Evolutionary conservation across 2,888 invertebrate genomes (phyloP), one percentile per base, ranked within the genome.

Genomic region (Girardia tigrina): DNA sequence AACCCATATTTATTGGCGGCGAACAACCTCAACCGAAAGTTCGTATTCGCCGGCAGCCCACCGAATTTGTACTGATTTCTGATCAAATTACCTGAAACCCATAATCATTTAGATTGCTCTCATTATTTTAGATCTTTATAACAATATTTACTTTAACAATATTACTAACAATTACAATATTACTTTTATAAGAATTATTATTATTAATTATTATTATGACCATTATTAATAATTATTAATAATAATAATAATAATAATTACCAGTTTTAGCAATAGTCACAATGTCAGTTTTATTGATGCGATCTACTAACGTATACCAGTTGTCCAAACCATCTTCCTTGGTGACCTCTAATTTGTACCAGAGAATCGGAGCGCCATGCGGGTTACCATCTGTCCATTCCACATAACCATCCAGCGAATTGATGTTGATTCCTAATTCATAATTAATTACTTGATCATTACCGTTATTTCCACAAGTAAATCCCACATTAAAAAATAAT

Each of bases 21-120:
- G 78, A 90, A 87, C 0, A 95, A 90, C 79, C 91, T 88, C 81
- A 95, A 94, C 82, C 91, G 91, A 81, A 94, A 94, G 0, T 89
- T 88, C 0, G 91, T 90, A 88, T 91, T 93, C 0, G 95, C 94
- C 76, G 89, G 89, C 14, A 95, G 86, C 12, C 80, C 79, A 70
- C 77, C 78, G 28, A 81, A 74, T 0, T 77, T 28, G 14, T 77
- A 77, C 28, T 77, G 77, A 28, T 79, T 77, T 56, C 79, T 78
- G 14, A 70, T 26, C n/a, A 70, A 42, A 75, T 72, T 42, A 42
- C 27, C 23, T 56, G 26, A 56, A 56, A 56, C n/a, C n/a, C n/a
- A n/a, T n/a, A n/a, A n/a, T n/a, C n/a, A n/a, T n/a, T n/a, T n/a
- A n/a, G n/a, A n/a, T n/a, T n/a, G n/a, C n/a, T n/a, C n/a, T n/a